Evolutionary conservation across 2,113 vertebrate species (phyloP), one percentile per base, ranked within the genome.

Genomic region (Oncorhynchus keta): DNA sequence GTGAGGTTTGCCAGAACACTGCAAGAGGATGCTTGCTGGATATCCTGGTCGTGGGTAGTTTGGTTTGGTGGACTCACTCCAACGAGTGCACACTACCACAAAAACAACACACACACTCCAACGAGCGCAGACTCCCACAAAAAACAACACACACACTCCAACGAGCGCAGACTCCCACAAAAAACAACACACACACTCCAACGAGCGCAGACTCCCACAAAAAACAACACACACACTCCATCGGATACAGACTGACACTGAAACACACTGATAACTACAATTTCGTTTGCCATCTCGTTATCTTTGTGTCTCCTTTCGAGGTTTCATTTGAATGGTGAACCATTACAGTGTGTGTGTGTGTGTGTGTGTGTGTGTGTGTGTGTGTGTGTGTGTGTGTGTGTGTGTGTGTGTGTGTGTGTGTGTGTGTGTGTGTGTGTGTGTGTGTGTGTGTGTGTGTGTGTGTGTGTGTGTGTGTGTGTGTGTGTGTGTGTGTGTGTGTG

Each of bases 111-210:
- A 68, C 28, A 68, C 66, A 68, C 66, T 35, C 13, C 32, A 28
- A 68, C 66, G 66, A 18, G 18, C 8, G 7, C 66, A 67, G 12
- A 67, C 65, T 30, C 26, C 3, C 67, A 11, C 30, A 3, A 14
- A 14, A 45, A 28, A 39, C 32, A 68, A 68, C 66, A 68, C 16
- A 20, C 66, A 20, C 66, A 68, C 66, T 62, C 59, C 59, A 62
- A 39, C 5, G 66, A 18, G 18, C 3, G 7, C 66, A 67, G 12
- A 32, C 65, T 16, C 5, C 9, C 67, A 11, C 30, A 3, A 28
- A 45, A 13, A 45, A n/a, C 32, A 68, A 68, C 67, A 68, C 67
- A 68, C 28, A 68, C 66, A 68, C 66, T 35, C 13, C 32, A 28
- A 68, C 66, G 66, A 18, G 18, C 8, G 7, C 66, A 67, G 12